Percentiles rank a stretch among this genome's conserved stretches.
These are phyloP conservation scores for Cathartes aura DNA, from an alignment of 2,113 vertebrate species.

Conservation along the genomic window DNA sequence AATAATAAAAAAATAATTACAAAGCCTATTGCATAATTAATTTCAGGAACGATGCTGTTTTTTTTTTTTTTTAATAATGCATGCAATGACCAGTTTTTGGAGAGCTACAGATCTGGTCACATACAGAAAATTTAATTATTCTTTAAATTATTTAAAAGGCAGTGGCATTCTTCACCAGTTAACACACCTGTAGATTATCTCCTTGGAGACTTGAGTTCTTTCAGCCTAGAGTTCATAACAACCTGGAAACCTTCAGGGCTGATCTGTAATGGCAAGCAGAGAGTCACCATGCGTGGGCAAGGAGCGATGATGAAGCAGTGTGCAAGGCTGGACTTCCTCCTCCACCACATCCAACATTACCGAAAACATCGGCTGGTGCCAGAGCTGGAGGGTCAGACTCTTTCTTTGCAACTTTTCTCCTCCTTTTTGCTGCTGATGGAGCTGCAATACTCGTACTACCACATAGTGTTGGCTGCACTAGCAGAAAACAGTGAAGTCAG, in stretches of 20 bases:
- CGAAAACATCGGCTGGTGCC: accelerated
- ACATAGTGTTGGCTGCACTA: background rate
- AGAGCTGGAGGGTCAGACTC: background rate
- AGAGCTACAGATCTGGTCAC: background rate
- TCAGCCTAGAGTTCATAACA: background rate
- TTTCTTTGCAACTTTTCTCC: background rate
- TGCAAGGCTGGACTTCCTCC: background rate
- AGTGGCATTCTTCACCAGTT: background rate
- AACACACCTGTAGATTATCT: background rate
- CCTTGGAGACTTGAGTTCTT: background rate
- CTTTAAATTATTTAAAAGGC: background rate
- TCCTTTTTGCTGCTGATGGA: background rate
- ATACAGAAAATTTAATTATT: background rate
- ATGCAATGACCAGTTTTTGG: background rate
- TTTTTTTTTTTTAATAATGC: background rate
- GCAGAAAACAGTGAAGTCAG: background rate
- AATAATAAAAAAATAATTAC: background rate
- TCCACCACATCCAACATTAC: background rate
- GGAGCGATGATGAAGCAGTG: background rate
- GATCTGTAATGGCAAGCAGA: background rate
- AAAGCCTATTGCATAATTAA: background rate
- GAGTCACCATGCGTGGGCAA: accelerated
- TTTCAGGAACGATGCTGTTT: background rate
- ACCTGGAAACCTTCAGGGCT: background rate
- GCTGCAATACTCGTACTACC: background rate